Evolutionary conservation across 2,113 vertebrate species (phyloP).

Genomic region (Melanerpes aurifrons): DNA sequence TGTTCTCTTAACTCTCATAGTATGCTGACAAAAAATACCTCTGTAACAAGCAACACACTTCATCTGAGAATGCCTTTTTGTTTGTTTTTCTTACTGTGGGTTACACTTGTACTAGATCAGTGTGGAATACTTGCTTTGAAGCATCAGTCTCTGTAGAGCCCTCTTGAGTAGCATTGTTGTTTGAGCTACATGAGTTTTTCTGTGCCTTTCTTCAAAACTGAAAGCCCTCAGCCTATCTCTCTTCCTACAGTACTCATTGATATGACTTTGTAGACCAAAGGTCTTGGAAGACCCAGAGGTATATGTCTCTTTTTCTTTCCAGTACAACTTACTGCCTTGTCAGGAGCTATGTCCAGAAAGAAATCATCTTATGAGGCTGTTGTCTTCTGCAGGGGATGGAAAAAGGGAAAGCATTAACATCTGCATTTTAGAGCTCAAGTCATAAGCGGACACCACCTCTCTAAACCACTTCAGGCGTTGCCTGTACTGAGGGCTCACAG

Average conservation of each 20-base stretch:
- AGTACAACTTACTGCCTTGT: not conserved
- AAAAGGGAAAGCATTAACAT: not conserved
- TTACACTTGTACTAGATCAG: not conserved
- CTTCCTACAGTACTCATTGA: fast-evolving
- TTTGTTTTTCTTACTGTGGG: not conserved
- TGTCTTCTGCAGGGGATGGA: not conserved
- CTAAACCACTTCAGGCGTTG: not conserved
- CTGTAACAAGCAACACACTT: not conserved
- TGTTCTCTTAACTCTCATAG: not conserved
- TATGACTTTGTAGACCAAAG: not conserved
- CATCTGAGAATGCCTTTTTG: not conserved
- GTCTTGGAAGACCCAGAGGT: not conserved
- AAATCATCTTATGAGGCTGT: fast-evolving
- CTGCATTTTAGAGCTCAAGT: not conserved
- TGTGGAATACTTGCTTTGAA: not conserved
- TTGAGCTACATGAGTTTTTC: not conserved
- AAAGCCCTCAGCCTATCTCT: not conserved
- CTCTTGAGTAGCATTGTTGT: not conserved
- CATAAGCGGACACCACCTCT: not conserved
- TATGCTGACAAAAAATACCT: not conserved
- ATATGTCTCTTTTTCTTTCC: not conserved
- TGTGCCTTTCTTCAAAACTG: not conserved
- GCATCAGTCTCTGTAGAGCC: not conserved
- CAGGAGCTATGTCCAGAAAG: fast-evolving
- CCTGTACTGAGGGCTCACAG: not conserved